Base-by-base conservation (phyloP, 1,140 invertebrate genomes). In the Eumeta japonica region DNA sequence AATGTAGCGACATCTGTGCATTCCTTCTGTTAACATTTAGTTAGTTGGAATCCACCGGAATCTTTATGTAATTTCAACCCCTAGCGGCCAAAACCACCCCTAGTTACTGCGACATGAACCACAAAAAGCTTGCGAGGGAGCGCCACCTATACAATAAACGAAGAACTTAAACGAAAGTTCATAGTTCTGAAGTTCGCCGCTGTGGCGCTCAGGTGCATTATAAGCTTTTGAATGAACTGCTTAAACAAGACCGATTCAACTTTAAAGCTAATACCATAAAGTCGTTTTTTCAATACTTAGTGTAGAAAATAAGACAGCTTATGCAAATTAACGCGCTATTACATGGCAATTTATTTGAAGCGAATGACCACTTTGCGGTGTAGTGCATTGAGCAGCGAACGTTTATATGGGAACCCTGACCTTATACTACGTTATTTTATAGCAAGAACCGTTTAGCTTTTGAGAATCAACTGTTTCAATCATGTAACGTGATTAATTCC, bases 301-400 rank as follows among this genome's bases (percentile, higher is more conserved):
- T n/a, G n/a, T n/a, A n/a, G n/a, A n/a, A n/a, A n/a, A n/a, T n/a
- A n/a, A n/a, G n/a, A n/a, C n/a, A n/a, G n/a, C n/a, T 67, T 77
- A 77, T 77, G 75, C 72, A 77, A 75, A 77, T 77, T 68, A 74
- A 61, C 56, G 53, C 55, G 54, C 68, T 63, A 75, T 77, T 77
- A 75, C 68, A 68, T 70, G 70, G 73, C 74, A 76, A 77, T 77
- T 77, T 77, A 76, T 77, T 73, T 74, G 61, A 73, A 75, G 71
- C 63, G 68, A 75, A 77, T 75, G 75, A 76, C 75, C 71, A 76
- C 70, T 75, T 72, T 75, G 71, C 58, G 68, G 71, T 55, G 59
- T 54, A 60, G 65, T 72, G 70, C 74, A 76, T 75, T 60, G 68
- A 65, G 64, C 62, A 56, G 62, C 65, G 66, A 73, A 67, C 70